These are phyloP conservation scores for Trichomalopsis sarcophagae DNA, from an alignment of 1,140 invertebrate species.

Conservation along the genomic window DNA sequence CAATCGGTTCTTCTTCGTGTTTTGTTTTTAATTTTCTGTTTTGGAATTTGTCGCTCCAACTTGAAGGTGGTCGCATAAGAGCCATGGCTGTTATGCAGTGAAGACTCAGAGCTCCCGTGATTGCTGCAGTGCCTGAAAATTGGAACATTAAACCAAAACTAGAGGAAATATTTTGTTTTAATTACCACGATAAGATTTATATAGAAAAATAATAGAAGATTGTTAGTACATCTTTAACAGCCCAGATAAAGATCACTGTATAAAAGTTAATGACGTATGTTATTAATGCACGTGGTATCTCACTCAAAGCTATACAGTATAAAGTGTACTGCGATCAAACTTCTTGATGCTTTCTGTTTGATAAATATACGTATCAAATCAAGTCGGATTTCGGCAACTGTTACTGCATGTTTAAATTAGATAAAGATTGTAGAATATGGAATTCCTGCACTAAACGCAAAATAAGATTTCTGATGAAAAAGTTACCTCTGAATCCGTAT, in stretches of 20 bases:
- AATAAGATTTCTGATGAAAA: neutral
- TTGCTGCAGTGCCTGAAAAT: slow-evolving; percentile 65
- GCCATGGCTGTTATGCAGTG: slow-evolving; percentile 69
- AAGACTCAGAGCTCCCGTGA: slow-evolving; percentile 69
- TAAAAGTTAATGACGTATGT: too few species aligned
- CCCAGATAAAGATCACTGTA: too few species aligned
- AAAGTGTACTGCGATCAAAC: too few species aligned
- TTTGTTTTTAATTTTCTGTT: slow-evolving; percentile 10
- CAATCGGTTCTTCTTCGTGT: neutral
- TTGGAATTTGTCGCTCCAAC: slow-evolving; percentile 51
- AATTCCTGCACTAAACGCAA: neutral
- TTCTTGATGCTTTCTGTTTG: too few species aligned
- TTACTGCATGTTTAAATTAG: too few species aligned
- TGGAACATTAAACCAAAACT: neutral
- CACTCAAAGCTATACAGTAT: too few species aligned
- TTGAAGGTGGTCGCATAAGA: slow-evolving; percentile 66
- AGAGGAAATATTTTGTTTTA: neutral
- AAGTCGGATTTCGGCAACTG: too few species aligned
- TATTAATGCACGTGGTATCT: too few species aligned
- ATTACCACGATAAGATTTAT: neutral
- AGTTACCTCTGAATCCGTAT: slow-evolving; percentile 70
- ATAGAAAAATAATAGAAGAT: too few species aligned
- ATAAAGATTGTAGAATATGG: neutral
- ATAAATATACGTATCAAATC: too few species aligned
- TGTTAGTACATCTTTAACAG: too few species aligned